Evolutionary conservation across 2,888 invertebrate species (phyloP), one percentile per base, ranked within the genome.

Genomic region (Dioctria linearis): DNA sequence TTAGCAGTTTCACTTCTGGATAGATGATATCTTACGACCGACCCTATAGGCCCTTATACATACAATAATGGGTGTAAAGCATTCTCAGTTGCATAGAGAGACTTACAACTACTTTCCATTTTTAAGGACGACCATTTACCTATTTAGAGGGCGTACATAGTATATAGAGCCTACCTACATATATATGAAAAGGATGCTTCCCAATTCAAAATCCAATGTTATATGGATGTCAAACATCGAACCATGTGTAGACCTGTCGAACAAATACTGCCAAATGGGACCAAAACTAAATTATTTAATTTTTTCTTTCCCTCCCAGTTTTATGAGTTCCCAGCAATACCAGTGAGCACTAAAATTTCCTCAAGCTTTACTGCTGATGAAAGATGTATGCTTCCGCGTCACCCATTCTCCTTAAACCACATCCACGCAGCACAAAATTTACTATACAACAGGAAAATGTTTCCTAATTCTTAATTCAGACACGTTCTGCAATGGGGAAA

Each of bases 171-270:
- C 37, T 37, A 13, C 11, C 37, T 61, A n/a, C 54, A 39, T 25
- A 25, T 25, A 25, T 2, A 25, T 25, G n/a, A 25, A 1, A 25
- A 25, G 73, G 40, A 39, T 25, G 25, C 25, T 25, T 25, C 25
- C 25, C 25, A 25, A 25, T 25, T 25, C 25, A 25, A 25, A 25
- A 40, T 57, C n/a, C 51, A 42, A 42, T 79, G 57, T 82, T 78
- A 81, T 25, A 25, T 76, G 59, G 81, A 81, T 81, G 81, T 79
- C 79, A 79, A 78, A 81, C 75, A 61, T 71, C 71, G 78, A 69
- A 79, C 46, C 69, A 69, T 25, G 25, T 25, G 25, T 42, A 79
- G 43, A 25, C 73, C 39, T 51, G 66, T 66, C 13, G 66, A 13
- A 25, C 54, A 54, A 54, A 40, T 66, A 54, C n/a, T 11, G 25